Conservation (phyloP, 2,888 invertebrate genomes). For the Caenorhabditis macrosperma region DNA sequence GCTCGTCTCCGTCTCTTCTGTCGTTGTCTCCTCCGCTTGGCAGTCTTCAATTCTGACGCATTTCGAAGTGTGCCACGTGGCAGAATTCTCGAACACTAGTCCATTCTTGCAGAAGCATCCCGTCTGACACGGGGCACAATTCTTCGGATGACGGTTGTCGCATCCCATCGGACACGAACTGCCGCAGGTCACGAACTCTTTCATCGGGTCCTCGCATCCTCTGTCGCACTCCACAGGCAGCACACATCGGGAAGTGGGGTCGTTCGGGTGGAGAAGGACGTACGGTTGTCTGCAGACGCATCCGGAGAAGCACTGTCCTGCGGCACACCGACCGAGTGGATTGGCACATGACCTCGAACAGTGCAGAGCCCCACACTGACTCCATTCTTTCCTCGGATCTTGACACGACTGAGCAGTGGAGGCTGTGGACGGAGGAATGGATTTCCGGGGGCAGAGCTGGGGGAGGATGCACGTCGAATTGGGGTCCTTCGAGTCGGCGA, state of each 20-base stretch:
- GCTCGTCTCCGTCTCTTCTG: slow-evolving; percentile 5
- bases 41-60: slow-evolving; percentile 70
- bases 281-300: slow-evolving; percentile 72
- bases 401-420: slow-evolving; percentile 48
- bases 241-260: slow-evolving; percentile 69
- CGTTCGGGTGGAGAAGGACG: slow-evolving; percentile 61
- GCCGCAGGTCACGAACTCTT: slow-evolving; percentile 72
- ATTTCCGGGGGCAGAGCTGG: slow-evolving; percentile 61
- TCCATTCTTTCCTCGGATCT: slow-evolving; percentile 70
- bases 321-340: slow-evolving; percentile 62
- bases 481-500: slow-evolving; percentile 51
- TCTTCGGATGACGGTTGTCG: slow-evolving; percentile 70
- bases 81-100: slow-evolving; percentile 64
- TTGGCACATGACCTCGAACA: slow-evolving; percentile 69
- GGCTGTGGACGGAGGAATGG: slow-evolving; percentile 35
- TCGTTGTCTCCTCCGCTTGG: slow-evolving; percentile 41
- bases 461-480: slow-evolving; percentile 69
- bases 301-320: slow-evolving; percentile 68
- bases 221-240: slow-evolving; percentile 72
- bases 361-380: slow-evolving; percentile 61
- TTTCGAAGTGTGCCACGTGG: slow-evolving; percentile 68
- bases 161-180: slow-evolving; percentile 78
- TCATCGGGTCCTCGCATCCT: slow-evolving; percentile 64
- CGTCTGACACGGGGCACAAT: slow-evolving; percentile 75
- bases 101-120: slow-evolving; percentile 77